Conservation (phyloP, 2,113 vertebrate genomes). For the Salvelinus sp. region DNA sequence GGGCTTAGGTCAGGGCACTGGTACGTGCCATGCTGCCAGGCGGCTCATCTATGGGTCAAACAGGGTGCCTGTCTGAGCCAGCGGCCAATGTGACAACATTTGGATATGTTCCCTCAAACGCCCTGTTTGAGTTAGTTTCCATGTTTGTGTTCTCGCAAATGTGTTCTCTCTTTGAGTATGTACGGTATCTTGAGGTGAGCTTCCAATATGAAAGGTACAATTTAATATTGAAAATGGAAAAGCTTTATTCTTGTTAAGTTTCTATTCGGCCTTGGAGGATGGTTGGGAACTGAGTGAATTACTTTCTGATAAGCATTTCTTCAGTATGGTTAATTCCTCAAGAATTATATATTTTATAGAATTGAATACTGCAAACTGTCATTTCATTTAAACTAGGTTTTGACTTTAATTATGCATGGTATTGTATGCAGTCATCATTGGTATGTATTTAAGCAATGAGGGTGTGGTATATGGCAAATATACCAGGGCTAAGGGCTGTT, state of each 20-base stretch:
- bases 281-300: not conserved
- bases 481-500: no score
- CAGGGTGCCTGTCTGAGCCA: constrained; percentile 34
- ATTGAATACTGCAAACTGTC: not conserved
- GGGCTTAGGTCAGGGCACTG: constrained; percentile 45
- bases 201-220: not conserved
- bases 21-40: constrained; percentile 25
- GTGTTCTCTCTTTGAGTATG: not conserved
- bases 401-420: not conserved
- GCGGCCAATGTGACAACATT: constrained; percentile 32
- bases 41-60: constrained; percentile 46
- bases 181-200: not conserved
- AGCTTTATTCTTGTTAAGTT: not conserved
- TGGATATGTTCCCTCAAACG: not conserved
- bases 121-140: not conserved
- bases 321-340: not conserved
- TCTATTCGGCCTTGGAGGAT: not conserved
- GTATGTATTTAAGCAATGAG: not conserved
- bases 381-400: not conserved
- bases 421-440: not conserved
- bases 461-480: no score
- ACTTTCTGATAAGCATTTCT: not conserved
- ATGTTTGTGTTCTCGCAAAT: not conserved
- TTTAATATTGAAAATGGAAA: no score
- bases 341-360: not conserved